Evolutionary conservation across 2,797 vertebrate genomes (phyloP).

Genomic region (Eremophila alpestris): DNA sequence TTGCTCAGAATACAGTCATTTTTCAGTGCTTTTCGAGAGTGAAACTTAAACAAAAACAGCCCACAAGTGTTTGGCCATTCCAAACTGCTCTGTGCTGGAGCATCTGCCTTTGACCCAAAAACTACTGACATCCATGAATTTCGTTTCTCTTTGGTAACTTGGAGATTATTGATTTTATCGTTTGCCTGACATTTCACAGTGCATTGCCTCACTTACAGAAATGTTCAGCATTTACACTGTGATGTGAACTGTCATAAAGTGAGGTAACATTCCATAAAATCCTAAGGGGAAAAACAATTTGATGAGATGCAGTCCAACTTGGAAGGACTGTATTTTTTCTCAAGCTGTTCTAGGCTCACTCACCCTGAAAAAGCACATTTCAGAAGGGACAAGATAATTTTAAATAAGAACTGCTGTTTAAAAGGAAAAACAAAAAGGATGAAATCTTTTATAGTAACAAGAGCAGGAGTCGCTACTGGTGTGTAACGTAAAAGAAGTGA

Average conservation of each 20-base stretch:
- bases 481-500: background rate
- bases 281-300: constrained; percentile 65
- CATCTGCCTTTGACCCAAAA: constrained; percentile 47
- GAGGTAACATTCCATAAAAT: constrained; percentile 72
- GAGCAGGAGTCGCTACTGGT: background rate
- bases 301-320: constrained; percentile 56
- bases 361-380: constrained; percentile 50
- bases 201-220: constrained; percentile 66
- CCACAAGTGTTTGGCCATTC: background rate
- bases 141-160: constrained; percentile 62
- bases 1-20: background rate
- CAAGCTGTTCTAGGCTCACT: constrained; percentile 27
- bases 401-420: background rate
- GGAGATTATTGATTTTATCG: constrained; percentile 70
- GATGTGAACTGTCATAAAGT: constrained; percentile 70
- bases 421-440: background rate
- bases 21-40: background rate
- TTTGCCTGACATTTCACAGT: constrained; percentile 70
- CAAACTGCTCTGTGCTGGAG: background rate
- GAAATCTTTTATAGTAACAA: background rate
- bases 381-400: constrained; percentile 22
- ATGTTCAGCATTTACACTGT: constrained; percentile 50
- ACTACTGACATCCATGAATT: constrained; percentile 23
- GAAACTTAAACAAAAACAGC: constrained; percentile 18
- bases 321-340: constrained; percentile 48